These are phyloP conservation scores for Chaenocephalus aceratus DNA, from an alignment of 2,113 vertebrate species.

Conservation along the genomic window DNA sequence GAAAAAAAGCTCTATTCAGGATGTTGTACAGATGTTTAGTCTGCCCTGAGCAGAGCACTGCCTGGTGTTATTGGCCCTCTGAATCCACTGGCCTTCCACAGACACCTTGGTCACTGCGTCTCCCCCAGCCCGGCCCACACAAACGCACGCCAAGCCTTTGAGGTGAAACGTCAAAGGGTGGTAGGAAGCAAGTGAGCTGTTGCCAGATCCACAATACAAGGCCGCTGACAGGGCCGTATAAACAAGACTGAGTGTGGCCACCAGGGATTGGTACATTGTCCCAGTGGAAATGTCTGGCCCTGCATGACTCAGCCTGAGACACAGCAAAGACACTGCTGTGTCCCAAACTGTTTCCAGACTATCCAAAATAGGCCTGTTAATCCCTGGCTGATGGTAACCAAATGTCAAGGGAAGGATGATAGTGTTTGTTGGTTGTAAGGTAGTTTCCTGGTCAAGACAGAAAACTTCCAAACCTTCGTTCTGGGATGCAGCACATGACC, in stretches of 20 bases:
- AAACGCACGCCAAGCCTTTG: conserved; percentile 59
- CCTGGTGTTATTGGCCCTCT: conserved; percentile 75
- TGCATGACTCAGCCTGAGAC: conserved; percentile 79
- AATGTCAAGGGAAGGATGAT: conserved; percentile 70
- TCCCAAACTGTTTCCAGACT: conserved; percentile 81
- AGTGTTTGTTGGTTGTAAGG: conserved; percentile 37
- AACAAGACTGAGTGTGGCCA: conserved; percentile 72
- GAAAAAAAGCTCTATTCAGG: conserved; percentile 59
- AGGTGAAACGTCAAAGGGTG: conserved; percentile 62
- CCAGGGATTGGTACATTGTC: conserved; percentile 70
- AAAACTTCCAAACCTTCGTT: conserved; percentile 49
- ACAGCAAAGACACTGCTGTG: conserved; percentile 62
- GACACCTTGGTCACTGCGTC: conserved; percentile 50
- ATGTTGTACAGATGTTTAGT: conserved; percentile 84
- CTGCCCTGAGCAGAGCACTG: conserved; percentile 68
- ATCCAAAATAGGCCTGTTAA: conserved; percentile 77
- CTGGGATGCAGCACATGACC: conserved; percentile 43
- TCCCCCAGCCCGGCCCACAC: conserved; percentile 25
- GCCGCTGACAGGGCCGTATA: conserved; percentile 61
- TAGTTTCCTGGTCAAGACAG: conserved; percentile 40
- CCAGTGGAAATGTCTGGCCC: conserved; percentile 80
- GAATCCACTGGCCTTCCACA: conserved; percentile 68
- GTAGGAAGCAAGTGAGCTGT: conserved; percentile 43
- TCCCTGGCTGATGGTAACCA: conserved; percentile 77
- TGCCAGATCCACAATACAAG: conserved; percentile 60